Evolutionary conservation across 2,113 vertebrate genomes (phyloP), one percentile per base, ranked within the genome.

Genomic region (Megatriorchis doriae): DNA sequence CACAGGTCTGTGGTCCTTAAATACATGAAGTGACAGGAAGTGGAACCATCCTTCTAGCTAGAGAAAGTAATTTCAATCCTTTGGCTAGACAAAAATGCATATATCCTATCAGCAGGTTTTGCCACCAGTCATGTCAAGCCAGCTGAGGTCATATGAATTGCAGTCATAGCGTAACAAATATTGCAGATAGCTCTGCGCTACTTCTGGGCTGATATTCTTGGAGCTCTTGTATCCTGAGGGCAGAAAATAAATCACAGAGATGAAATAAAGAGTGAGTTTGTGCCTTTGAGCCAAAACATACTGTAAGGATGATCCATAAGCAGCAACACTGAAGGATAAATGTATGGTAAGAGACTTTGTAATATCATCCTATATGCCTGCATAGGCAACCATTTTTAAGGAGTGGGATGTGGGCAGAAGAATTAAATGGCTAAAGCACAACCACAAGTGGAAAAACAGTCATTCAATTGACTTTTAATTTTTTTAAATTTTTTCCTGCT

Each of bases 351-450:
- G 75, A 53, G 15, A 83, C 32, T 92, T 66, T 26, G 16, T 61
- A 77, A n/a, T 74, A 23, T 84, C 36, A 61, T 63, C 82, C 43
- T 56, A 14, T 52, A 32, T 32, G 16, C 55, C 78, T 90, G 58
- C 31, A 26, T 20, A 89, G 36, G n/a, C 32, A 81, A 25, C 7
- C 3, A 2, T 65, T 77, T 85, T 80, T 42, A 88, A 85, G 52
- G 55, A 88, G 23, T 25, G 58, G 32, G 14, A 32, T 71, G 52
- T 42, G 31, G 66, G 59, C 45, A 97, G 83, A 90, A 43, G 6
- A 88, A 81, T 85, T 63, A 91, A 92, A 93, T 73, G 36, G 15
- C 48, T 91, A 88, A 93, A 95, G 72, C 36, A 77, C 16, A 92
- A 34, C 8, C 21, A 26, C 45, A 68, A 72, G 74, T 93, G 55